phyloP scores from a whole-genome alignment of 1,140 invertebrate genomes.

The Neelides sp. region DNA sequence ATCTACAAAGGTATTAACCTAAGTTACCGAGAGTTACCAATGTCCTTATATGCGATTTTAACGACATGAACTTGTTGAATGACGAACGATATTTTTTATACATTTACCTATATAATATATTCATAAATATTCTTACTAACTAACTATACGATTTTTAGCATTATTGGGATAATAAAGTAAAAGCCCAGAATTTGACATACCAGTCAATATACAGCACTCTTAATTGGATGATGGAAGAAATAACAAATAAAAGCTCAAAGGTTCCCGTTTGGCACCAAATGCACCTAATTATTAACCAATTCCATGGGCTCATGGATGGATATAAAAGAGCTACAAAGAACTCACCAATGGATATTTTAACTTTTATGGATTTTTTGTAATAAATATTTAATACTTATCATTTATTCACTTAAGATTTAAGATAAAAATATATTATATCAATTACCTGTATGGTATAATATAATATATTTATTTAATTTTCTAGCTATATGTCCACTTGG shows the following conservation, averaged over 20 bases:
- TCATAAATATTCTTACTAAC: neutral
- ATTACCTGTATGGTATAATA: too few relatives aligned
- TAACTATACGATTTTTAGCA: slow-evolving; percentile 26
- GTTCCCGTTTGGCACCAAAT: slow-evolving; percentile 73
- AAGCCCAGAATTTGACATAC: slow-evolving; percentile 54
- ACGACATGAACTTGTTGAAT: too few relatives aligned
- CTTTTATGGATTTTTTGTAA: neutral
- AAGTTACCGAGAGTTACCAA: too few relatives aligned
- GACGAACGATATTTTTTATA: too few relatives aligned
- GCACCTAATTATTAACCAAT: slow-evolving; percentile 53
- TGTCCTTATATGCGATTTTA: too few relatives aligned
- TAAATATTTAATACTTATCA: neutral
- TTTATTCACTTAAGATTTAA: too few relatives aligned
- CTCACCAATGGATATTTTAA: slow-evolving; percentile 42
- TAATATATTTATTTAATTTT: slow-evolving; percentile 7
- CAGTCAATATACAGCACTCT: slow-evolving; percentile 51
- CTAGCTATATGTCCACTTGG: slow-evolving; percentile 53
- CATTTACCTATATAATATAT: slow-evolving; percentile 6
- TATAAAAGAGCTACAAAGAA: slow-evolving; percentile 52
- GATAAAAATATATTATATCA: too few relatives aligned
- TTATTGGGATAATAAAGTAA: slow-evolving; percentile 50
- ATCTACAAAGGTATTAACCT: too few relatives aligned
- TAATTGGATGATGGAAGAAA: slow-evolving; percentile 47
- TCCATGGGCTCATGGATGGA: slow-evolving; percentile 52
- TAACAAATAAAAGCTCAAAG: slow-evolving; percentile 37